A percentile compares a stretch with the other conserved stretches of the same genome.
These are phyloP conservation scores for Callithrix jacchus DNA, from an alignment of 2,113 vertebrate species.

Conservation along the genomic window DNA sequence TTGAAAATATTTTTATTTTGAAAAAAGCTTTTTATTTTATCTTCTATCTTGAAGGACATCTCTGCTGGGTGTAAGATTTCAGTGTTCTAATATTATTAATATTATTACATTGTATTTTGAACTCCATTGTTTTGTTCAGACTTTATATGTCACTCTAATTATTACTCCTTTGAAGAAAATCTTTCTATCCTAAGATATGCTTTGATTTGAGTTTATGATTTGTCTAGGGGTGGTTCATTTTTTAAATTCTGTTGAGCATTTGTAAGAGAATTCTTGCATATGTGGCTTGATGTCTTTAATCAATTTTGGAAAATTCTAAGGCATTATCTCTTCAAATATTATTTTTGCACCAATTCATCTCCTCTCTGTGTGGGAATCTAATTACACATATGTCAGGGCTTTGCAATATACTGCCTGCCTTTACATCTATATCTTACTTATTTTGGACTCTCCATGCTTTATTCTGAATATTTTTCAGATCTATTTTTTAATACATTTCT, in stretches of 20 bases:
- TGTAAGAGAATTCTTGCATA: neutral
- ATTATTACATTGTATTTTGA: neutral
- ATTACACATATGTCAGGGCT: neutral
- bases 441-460: neutral
- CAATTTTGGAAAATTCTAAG: neutral
- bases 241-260: neutral
- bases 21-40: neutral
- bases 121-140: constrained; percentile 12
- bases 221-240: neutral
- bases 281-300: constrained; percentile 2
- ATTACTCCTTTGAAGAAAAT: neutral
- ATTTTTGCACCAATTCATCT: neutral
- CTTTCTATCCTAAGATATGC: neutral
- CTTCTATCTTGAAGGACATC: neutral
- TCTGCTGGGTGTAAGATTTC: neutral
- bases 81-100: neutral
- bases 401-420: neutral
- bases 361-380: neutral
- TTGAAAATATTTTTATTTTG: too few relatives aligned
- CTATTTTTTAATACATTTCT: neutral
- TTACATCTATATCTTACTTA: neutral
- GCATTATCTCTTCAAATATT: neutral
- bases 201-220: neutral
- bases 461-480: neutral
- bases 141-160: neutral